phyloP scores from a whole-genome alignment of 2,113 vertebrate species.

The Hucho hucho region DNA sequence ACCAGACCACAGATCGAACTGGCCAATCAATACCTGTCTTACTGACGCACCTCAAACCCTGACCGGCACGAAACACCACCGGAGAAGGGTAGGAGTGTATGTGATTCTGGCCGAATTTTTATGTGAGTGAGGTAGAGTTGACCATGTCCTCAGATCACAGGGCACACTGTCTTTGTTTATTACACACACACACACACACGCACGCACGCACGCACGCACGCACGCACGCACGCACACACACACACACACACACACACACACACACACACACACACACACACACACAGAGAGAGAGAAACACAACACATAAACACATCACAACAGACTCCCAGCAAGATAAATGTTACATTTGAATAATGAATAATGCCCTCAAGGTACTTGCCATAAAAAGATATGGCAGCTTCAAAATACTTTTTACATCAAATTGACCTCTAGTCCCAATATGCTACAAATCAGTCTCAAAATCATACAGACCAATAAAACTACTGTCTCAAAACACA shows the following conservation, averaged over 20 bases:
- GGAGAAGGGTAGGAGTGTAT: too few relatives aligned
- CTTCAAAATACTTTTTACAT: too few relatives aligned
- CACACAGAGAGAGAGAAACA: not conserved
- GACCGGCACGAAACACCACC: too few relatives aligned
- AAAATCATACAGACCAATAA: too few relatives aligned
- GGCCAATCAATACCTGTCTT: slow-evolving; percentile 44
- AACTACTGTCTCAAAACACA: too few relatives aligned
- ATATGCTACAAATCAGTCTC: too few relatives aligned
- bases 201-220: not conserved
- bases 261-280: not conserved
- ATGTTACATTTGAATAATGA: not conserved
- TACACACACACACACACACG: not conserved
- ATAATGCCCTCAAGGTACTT: not conserved
- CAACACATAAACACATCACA: not conserved
- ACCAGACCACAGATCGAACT: slow-evolving; percentile 34
- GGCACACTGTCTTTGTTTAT: not conserved
- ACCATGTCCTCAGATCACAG: too few relatives aligned
- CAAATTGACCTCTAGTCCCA: too few relatives aligned
- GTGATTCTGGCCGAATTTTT: too few relatives aligned
- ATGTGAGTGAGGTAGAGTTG: too few relatives aligned
- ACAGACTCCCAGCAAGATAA: not conserved
- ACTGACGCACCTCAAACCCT: slow-evolving; percentile 8
- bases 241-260: not conserved
- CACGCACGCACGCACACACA: not conserved
- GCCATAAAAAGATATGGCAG: not conserved